phyloP scores from a whole-genome alignment of 2,113 vertebrate species.

The Geococcyx californianus region DNA sequence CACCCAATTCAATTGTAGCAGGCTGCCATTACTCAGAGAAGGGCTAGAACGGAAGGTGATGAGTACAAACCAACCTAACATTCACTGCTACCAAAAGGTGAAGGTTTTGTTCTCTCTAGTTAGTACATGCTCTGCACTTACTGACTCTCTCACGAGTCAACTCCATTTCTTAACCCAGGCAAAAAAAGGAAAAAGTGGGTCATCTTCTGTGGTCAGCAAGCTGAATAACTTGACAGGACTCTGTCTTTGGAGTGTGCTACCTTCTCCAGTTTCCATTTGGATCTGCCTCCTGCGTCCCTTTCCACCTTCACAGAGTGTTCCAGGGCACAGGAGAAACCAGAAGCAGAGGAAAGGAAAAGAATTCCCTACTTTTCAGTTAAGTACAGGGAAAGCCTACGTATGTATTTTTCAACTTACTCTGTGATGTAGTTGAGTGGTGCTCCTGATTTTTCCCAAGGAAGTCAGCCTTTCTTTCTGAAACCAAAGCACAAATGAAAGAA shows the following conservation, averaged over 20 bases:
- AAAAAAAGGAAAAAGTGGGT: not conserved
- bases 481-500: not conserved
- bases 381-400: not conserved
- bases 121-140: not conserved
- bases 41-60: not conserved
- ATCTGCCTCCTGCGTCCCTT: not conserved
- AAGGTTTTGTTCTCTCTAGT: not conserved
- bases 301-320: not conserved
- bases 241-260: not conserved
- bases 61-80: not conserved
- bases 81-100: not conserved
- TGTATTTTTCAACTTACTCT: not conserved
- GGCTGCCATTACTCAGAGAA: not conserved
- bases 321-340: not conserved
- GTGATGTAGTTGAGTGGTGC: not conserved
- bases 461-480: conserved; percentile 39
- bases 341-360: not conserved
- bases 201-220: not conserved
- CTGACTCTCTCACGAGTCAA: not conserved
- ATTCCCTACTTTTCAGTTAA: not conserved
- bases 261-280: not conserved
- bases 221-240: not conserved
- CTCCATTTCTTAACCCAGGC: not conserved
- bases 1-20: not conserved
- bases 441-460: conserved; percentile 9